These are phyloP conservation scores for Latheticus oryzae DNA, from an alignment of 2,888 invertebrate genomes.

Conservation along the genomic window DNA sequence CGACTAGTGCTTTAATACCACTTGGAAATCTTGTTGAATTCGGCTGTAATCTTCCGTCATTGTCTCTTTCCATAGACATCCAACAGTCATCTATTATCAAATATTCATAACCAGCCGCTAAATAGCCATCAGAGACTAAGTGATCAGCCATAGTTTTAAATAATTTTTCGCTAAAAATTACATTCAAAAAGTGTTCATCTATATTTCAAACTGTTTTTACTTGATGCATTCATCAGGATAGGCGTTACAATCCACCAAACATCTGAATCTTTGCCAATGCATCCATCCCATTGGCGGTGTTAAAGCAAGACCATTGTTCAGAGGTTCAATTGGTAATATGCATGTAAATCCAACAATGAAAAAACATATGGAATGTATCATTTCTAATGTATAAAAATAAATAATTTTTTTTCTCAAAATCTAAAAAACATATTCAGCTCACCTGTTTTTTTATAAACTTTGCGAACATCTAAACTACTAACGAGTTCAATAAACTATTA, in stretches of 20 bases:
- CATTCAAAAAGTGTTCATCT: too few species aligned
- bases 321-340: too few species aligned
- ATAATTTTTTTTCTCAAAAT: too few species aligned
- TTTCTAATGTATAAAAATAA: too few species aligned
- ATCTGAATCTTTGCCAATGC: constrained; percentile 75
- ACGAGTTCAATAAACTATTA: too few species aligned
- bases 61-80: constrained; percentile 66
- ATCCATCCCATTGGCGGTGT: constrained; percentile 81
- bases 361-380: too few species aligned
- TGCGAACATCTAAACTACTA: too few species aligned
- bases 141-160: constrained; percentile 69
- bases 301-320: constrained; percentile 72
- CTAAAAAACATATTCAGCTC: too few species aligned
- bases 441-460: too few species aligned
- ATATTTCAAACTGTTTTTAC: too few species aligned
- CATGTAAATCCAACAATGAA: too few species aligned
- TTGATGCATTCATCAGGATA: constrained; percentile 64
- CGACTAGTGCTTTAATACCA: constrained; percentile 71
- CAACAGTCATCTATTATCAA: constrained; percentile 74
- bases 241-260: constrained; percentile 72
- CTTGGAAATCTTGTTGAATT: constrained; percentile 71
- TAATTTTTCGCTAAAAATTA: constrained; percentile 69
- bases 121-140: constrained; percentile 71
- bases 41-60: constrained; percentile 66
- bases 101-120: constrained; percentile 72